Base-by-base conservation (phyloP, 2,113 vertebrate genomes). In the Tragelaphus buxtoni region DNA sequence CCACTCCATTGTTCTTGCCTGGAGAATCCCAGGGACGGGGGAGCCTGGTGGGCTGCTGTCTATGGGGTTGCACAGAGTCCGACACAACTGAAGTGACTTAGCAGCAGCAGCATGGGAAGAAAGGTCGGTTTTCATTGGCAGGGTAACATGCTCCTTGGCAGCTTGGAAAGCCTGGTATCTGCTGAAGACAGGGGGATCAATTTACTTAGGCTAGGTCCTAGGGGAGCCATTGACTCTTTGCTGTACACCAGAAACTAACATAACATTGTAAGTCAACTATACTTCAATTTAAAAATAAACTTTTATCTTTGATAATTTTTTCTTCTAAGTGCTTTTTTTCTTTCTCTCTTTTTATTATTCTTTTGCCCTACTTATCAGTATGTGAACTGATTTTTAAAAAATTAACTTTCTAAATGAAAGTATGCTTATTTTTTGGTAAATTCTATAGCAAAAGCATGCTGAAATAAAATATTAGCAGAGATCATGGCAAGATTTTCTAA, bases 121-220 rank as follows among this genome's bases (percentile, higher is more conserved):
- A 60, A 6, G 3, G 22, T 22, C 30, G 22, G 0, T 4, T 84
- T 58, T 63, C 10, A 24, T 12, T 81, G 42, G 4, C 35, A 47
- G 5, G 63, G 32, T 17, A 55, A 13, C 47, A 85, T 47, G 56
- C 39, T 53, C 16, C 1, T 3, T 7, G 10, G 4, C 22, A 51
- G 18, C 28, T 11, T 1, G 5, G 9, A 26, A 72, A 55, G 0
- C 8, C 7, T 30, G 10, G 1, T n/a, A 24, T 51, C 1, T 65
- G 30, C 4, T 14, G 7, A 83, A 42, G 17, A 45, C 4, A 63
- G 8, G 26, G 22, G 13, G 5, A 60, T 14, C 18, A 4, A 3
- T 32, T 77, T 60, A 56, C 12, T 24, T 17, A 42, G 30, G 11
- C 5, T 17, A 4, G 22, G 2, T 63, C 28, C 9, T 16, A 30